Percentiles rank a stretch among this genome's conserved stretches.
Evolutionary conservation across 2,888 invertebrate genomes (phyloP).

Genomic region (Neoaliturus tenellus): DNA sequence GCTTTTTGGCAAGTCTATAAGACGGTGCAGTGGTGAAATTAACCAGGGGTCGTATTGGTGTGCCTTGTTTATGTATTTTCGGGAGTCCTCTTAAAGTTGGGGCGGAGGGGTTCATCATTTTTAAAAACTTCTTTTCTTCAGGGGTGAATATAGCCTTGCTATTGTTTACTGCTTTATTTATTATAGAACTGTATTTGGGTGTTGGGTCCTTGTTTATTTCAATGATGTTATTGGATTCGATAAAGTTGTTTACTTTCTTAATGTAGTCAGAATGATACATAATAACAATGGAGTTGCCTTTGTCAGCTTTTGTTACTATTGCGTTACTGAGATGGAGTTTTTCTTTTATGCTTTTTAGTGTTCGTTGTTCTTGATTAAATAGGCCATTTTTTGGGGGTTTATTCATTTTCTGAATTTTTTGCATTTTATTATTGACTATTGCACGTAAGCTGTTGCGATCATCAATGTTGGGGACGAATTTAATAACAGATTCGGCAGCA

Average conservation of each 20-base stretch:
- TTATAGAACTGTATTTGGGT: neutral
- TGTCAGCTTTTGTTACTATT: neutral
- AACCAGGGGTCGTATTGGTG: neutral
- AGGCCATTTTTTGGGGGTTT: neutral
- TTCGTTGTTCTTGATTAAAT: neutral
- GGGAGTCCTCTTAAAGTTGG: neutral
- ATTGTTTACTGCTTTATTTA: neutral
- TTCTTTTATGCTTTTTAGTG: neutral
- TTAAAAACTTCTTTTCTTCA: neutral
- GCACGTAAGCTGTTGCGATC: neutral
- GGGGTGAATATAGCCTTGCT: neutral
- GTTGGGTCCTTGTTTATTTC: neutral
- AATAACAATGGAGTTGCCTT: constrained; percentile 3
- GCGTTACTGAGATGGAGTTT: neutral
- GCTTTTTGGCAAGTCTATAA: neutral
- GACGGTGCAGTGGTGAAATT: neutral
- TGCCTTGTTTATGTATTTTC: neutral
- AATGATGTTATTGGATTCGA: neutral
- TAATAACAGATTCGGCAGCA: neutral
- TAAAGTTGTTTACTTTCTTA: neutral
- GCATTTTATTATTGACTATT: neutral
- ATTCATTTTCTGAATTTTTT: neutral
- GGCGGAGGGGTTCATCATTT: neutral
- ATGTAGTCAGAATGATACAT: neutral
- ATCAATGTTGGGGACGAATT: neutral